A percentile compares a stretch with the other conserved stretches of the same genome.
These are phyloP conservation scores for Plebejus anna DNA, from an alignment of 2,888 invertebrate genomes.

Conservation along the genomic window DNA sequence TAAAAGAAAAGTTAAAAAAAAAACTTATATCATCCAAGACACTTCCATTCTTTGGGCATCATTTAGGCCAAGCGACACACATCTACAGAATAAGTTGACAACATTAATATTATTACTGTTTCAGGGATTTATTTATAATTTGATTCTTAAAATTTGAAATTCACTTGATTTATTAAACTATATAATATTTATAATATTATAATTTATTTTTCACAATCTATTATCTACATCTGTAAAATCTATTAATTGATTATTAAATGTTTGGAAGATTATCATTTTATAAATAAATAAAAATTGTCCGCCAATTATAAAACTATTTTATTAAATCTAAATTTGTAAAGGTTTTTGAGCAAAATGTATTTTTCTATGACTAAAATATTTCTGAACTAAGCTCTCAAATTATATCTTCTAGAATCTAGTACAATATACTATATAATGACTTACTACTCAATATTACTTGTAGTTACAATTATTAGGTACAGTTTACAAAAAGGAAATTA, in stretches of 20 bases:
- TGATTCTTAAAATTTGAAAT: too few species aligned
- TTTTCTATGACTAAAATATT: slow-evolving; percentile 7
- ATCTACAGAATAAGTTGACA: too few species aligned
- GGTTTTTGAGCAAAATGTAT: slow-evolving; percentile 5
- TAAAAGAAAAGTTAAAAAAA: too few species aligned
- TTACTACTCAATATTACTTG: neutral
- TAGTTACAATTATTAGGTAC: neutral
- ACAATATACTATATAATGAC: neutral
- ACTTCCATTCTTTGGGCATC: too few species aligned
- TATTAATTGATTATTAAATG: neutral
- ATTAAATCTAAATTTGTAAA: slow-evolving; percentile 1
- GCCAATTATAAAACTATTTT: neutral
- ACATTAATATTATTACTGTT: too few species aligned
- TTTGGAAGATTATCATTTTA: neutral
- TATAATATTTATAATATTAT: neutral
- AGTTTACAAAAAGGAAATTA: neutral
- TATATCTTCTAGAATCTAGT: neutral
- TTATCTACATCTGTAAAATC: neutral
- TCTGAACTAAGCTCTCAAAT: neutral
- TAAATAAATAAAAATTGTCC: neutral
- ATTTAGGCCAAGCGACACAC: too few species aligned
- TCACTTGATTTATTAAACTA: too few species aligned
- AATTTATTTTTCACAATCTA: neutral
- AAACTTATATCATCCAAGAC: too few species aligned
- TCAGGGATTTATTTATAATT: too few species aligned